Conservation (phyloP, 2,113 vertebrate genomes). For the Pionites leucogaster region DNA sequence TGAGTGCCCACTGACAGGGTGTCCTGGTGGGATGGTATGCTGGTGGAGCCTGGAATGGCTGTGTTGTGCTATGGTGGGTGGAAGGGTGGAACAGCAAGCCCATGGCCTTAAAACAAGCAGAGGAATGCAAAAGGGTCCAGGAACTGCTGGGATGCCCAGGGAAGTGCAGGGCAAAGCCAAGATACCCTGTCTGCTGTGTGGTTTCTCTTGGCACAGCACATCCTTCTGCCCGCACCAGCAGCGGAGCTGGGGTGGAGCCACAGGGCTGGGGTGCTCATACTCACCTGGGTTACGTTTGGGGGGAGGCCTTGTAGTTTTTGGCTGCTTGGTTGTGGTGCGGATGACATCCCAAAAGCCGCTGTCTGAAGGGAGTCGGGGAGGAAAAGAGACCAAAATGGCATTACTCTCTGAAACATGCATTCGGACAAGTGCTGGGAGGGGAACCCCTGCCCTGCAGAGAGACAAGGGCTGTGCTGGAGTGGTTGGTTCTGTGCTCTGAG, state of each 20-base stretch:
- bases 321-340: conserved; percentile 65
- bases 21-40: not conserved
- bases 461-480: not conserved
- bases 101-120: not conserved
- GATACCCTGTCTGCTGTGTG: not conserved
- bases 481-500: not conserved
- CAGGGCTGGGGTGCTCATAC: not conserved
- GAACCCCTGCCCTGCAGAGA: not conserved
- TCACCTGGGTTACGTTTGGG: conserved; percentile 58
- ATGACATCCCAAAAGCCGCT: conserved; percentile 25
- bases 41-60: accelerated
- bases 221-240: not conserved
- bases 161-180: not conserved
- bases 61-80: not conserved
- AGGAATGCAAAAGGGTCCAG: not conserved
- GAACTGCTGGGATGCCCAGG: accelerated
- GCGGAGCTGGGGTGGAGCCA: accelerated
- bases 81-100: not conserved
- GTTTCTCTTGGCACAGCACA: not conserved
- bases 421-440: accelerated
- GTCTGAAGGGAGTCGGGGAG: not conserved
- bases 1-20: not conserved
- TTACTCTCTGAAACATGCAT: not conserved
- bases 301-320: conserved; percentile 56
- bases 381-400: not conserved